phyloP scores from a whole-genome alignment of 1,140 invertebrate genomes.

The Drosophila kurseongensis region DNA sequence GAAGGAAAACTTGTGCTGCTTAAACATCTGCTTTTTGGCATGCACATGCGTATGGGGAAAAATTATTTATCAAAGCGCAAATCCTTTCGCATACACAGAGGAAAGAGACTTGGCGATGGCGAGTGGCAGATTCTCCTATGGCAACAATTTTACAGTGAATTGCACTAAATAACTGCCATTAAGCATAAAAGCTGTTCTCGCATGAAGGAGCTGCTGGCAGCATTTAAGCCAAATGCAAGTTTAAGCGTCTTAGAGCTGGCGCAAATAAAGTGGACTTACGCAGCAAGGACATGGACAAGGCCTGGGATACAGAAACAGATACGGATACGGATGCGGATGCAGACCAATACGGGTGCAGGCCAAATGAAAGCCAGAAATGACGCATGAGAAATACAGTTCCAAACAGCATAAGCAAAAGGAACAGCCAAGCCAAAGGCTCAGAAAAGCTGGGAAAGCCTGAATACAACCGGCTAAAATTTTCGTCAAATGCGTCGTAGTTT shows the following conservation, averaged over 20 bases:
- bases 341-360: constrained; percentile 35
- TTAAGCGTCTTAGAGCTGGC: constrained; percentile 74
- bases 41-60: constrained; percentile 60
- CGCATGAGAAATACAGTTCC: constrained; percentile 33
- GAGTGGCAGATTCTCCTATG: constrained; percentile 64
- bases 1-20: constrained; percentile 40
- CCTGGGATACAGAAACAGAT: constrained; percentile 21
- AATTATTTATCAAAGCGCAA: constrained; percentile 77
- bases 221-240: constrained; percentile 82
- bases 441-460: constrained; percentile 45
- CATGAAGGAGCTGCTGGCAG: constrained; percentile 74
- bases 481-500: constrained; percentile 59
- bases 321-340: constrained; percentile 13
- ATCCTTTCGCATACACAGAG: constrained; percentile 58
- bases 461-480: constrained; percentile 54
- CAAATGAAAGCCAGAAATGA: constrained; percentile 59
- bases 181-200: constrained; percentile 83
- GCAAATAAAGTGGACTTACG: constrained; percentile 78
- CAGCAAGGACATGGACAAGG: constrained; percentile 38
- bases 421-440: constrained; percentile 5
- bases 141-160: constrained; percentile 82
- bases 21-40: constrained; percentile 65
- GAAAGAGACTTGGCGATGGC: constrained; percentile 27
- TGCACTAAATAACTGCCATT: constrained; percentile 83
- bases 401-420: constrained; percentile 4